Base-by-base conservation (phyloP, 1,140 invertebrate genomes). In the Parapsyche elsis region DNA sequence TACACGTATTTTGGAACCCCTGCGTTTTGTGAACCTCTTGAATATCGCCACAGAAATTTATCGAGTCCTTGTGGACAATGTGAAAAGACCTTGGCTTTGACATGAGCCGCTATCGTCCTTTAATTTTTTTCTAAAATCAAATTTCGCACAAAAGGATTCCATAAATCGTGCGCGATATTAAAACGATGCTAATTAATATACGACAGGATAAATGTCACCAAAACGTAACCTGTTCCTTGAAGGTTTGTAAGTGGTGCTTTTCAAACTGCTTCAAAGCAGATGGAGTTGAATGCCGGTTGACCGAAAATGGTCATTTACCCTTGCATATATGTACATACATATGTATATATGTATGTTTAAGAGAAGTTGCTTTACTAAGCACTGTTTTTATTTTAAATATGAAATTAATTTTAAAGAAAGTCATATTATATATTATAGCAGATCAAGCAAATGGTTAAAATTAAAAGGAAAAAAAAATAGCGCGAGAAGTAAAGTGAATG, bases 401-500 rank as follows among this genome's bases (percentile, higher is more conserved):
- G n/a, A n/a, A n/a, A n/a, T n/a, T n/a, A 38, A 53, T 4, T 53
- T 53, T 12, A 19, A 53, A 10, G 49, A 14, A 53, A 53, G 49
- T 53, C n/a, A n/a, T n/a, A n/a, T 53, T 53, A 4, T 5, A 53
- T 53, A 53, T 53, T 38, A 38, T 38, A 38, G 7, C 30, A 38
- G 7, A 38, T 38, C 30, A 4, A 38, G 30, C 30, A 38, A 38
- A 38, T 38, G 30, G 30, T 38, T 38, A 38, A 38, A 38, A 38
- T 4, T 38, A 38, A 1, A 38, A 4, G 1, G n/a, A 38, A 38
- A 38, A 38, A 38, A 38, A 61, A 61, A 9, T 7, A 61, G 14
- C 16, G 57, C 57, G 57, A 61, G 57, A 61, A 61, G 57, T 61
- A 61, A 61, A 61, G 21, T 61, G 14, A 61, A 61, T 61, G 57